These are phyloP conservation scores for Cecropterus lyciades DNA, from an alignment of 1,140 invertebrate genomes.

Conservation along the genomic window DNA sequence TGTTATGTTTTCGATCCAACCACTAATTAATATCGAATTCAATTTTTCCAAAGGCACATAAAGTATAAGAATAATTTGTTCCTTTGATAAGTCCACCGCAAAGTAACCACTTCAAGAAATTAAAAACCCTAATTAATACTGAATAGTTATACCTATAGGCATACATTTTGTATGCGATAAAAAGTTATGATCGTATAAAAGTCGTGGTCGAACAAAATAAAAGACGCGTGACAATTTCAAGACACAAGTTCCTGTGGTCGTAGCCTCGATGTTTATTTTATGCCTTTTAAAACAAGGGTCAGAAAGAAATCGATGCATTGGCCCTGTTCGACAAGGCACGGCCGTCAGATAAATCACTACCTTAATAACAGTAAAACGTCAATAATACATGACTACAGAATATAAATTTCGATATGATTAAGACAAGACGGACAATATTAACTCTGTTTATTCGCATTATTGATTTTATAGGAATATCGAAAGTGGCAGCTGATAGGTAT, in stretches of 20 bases:
- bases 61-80: constrained; percentile 12
- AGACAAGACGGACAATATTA: constrained; percentile 27
- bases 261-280: constrained; percentile 70
- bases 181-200: constrained; percentile 47
- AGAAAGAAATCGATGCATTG: constrained; percentile 66
- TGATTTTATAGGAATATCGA: too few species aligned
- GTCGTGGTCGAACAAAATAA: constrained; percentile 45
- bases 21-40: constrained; percentile 9
- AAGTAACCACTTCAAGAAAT: constrained; percentile 26
- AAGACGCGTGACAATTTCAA: constrained; percentile 53
- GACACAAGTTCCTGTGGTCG: constrained; percentile 55
- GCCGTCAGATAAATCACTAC: constrained; percentile 74
- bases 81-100: constrained; percentile 31
- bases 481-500: too few species aligned
- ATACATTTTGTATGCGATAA: constrained; percentile 48
- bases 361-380: constrained; percentile 65
- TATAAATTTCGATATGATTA: constrained; percentile 55
- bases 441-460: not conserved
- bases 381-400: constrained; percentile 42
- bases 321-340: constrained; percentile 58
- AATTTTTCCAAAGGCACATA: constrained; percentile 9
- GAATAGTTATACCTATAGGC: constrained; percentile 48
- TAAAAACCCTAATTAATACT: constrained; percentile 51
- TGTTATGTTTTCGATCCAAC: not conserved
- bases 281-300: constrained; percentile 74